Base-by-base conservation (phyloP, 2,888 invertebrate species). In the Thysanoteuthis rhombus region DNA sequence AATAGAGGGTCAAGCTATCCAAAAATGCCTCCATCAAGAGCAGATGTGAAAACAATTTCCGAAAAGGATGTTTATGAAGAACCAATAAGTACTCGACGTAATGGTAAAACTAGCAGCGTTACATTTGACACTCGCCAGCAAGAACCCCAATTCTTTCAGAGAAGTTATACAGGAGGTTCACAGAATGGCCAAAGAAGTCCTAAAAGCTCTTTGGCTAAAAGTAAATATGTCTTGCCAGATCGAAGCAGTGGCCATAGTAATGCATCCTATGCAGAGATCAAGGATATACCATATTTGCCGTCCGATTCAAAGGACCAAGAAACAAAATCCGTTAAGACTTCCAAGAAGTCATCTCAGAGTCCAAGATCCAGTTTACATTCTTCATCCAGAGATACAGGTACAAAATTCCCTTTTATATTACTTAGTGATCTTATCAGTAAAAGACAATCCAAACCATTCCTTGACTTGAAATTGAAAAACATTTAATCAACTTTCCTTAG, bases 71-170 rank as follows among this genome's bases (percentile, higher is more conserved):
- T 45, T n/a, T 92, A 92, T 28, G n/a, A 45, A 40, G 92, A 92
- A 40, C 92, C 92, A 39, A 40, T 92, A 5, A 92, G 40, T 45
- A 40, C 40, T 25, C 32, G 92, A 32, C 92, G 92, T 0, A 5
- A 22, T 92, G 92, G 92, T 40, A 40, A 45, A 19, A 16, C 40
- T 28, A 92, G 45, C 92, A 92, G 42, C 2, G 92, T 92, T 19
- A 92, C 92, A n/a, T 92, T 92, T 92, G 92, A 92, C 32, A 92
- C 92, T 22, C n/a, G 40, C 16, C 75, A 75, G n/a, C 75, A 75
- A 75, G 16, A 36, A 19, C 75, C 75, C n/a, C 75, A n/a, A 10
- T 75, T 16, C n/a, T 75, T 75, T 75, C 75, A 75, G n/a, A 75
- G 75, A 19, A 75, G 75, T 75, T 36, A 75, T 16, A 36, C 42